These are phyloP conservation scores for Colostygia pectinataria DNA, from an alignment of 2,888 invertebrate species.

Conservation along the genomic window DNA sequence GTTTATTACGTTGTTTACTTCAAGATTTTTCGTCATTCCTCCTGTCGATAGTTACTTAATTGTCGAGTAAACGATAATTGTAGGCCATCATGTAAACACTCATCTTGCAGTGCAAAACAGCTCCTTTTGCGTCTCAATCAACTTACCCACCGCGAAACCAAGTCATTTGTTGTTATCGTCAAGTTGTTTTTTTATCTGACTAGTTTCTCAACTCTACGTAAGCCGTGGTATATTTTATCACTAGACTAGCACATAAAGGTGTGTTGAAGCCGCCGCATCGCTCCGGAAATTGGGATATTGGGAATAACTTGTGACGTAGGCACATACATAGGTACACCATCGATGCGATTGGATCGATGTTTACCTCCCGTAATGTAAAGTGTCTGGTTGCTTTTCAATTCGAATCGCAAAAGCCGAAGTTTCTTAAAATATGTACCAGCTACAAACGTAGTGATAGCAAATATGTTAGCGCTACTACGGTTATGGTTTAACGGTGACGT, in stretches of 20 bases:
- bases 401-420: background rate
- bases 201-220: constrained; percentile 11
- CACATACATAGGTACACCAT: constrained; percentile 12
- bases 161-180: too few relatives aligned
- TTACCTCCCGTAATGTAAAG: constrained; percentile 11
- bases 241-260: constrained; percentile 36
- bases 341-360: constrained; percentile 34
- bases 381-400: constrained; percentile 7
- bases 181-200: background rate
- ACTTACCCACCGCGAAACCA: too few relatives aligned
- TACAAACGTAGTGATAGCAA: too few relatives aligned
- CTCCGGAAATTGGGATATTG: constrained; percentile 60
- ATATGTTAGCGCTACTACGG: background rate
- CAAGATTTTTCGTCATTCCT: too few relatives aligned
- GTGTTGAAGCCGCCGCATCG: constrained; percentile 40
- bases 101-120: too few relatives aligned
- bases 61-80: too few relatives aligned
- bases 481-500: background rate
- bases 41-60: too few relatives aligned
- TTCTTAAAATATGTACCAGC: background rate
- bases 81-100: too few relatives aligned
- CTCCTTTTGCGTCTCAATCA: too few relatives aligned
- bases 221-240: constrained; percentile 54
- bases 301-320: constrained; percentile 55
- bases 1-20: too few relatives aligned